A percentile compares a stretch with the other conserved stretches of the same genome.
These are phyloP conservation scores for Diachasma alloeum DNA, from an alignment of 1,140 invertebrate species.

Conservation along the genomic window DNA sequence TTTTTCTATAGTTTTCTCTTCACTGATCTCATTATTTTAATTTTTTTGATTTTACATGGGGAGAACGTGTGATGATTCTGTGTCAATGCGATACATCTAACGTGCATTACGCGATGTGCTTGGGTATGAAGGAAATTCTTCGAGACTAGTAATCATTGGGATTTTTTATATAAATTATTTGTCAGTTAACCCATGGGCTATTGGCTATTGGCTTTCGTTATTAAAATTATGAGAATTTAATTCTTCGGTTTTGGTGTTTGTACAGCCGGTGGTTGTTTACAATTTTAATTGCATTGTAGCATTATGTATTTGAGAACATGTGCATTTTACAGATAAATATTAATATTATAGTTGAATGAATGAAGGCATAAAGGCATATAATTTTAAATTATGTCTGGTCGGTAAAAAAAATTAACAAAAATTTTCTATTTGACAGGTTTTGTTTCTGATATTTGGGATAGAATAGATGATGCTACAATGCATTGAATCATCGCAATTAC, in stretches of 20 bases:
- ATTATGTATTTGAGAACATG: not conserved
- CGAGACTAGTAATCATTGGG: not conserved
- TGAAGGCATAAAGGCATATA: too few species aligned
- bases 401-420: not conserved
- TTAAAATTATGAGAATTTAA: not conserved
- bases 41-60: not conserved
- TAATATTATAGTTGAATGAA: too few species aligned
- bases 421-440: not conserved
- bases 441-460: not conserved
- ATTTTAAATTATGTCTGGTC: too few species aligned
- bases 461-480: not conserved
- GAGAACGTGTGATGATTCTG: not conserved
- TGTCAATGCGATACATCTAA: not conserved
- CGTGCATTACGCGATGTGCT: not conserved
- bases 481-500: not conserved
- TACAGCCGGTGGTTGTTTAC: not conserved
- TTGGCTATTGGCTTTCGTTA: not conserved
- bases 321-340: not conserved
- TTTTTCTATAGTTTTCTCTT: not conserved
- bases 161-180: not conserved
- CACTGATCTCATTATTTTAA: not conserved
- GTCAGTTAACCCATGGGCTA: too few species aligned
- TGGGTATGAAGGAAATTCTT: not conserved
- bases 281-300: not conserved
- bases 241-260: not conserved